phyloP scores from a whole-genome alignment of 2,797 vertebrate genomes.

The Gallinago solitaria region DNA sequence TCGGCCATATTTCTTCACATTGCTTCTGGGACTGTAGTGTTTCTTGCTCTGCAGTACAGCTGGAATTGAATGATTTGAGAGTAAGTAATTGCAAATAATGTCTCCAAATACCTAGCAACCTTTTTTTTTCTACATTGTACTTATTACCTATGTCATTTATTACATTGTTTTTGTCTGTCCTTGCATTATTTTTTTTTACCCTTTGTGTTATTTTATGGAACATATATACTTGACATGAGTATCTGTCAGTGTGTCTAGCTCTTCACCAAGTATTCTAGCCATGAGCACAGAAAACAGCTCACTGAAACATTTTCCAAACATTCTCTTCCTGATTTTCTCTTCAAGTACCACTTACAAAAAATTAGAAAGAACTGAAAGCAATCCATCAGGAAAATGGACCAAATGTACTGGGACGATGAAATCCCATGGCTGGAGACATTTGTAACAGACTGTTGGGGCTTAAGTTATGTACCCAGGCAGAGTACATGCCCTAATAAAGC shows the following conservation, averaged over 20 bases:
- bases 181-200: background rate
- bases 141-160: background rate
- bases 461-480: background rate
- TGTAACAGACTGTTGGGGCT: background rate
- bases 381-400: background rate
- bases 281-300: background rate
- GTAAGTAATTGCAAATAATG: background rate
- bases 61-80: background rate
- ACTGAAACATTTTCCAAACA: background rate
- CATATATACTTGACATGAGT: background rate
- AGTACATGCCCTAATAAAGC: background rate
- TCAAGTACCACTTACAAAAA: background rate
- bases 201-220: background rate
- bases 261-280: background rate
- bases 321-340: background rate
- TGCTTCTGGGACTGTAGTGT: background rate
- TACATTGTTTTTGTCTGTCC: background rate
- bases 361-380: background rate
- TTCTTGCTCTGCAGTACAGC: background rate
- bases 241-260: background rate
- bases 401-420: background rate
- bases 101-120: background rate
- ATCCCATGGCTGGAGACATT: background rate
- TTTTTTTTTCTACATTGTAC: background rate
- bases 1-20: background rate